Percentiles rank a stretch among this genome's conserved stretches.
Conservation (phyloP, 2,113 vertebrate genomes). For the Erythrocercus mccallii region DNA sequence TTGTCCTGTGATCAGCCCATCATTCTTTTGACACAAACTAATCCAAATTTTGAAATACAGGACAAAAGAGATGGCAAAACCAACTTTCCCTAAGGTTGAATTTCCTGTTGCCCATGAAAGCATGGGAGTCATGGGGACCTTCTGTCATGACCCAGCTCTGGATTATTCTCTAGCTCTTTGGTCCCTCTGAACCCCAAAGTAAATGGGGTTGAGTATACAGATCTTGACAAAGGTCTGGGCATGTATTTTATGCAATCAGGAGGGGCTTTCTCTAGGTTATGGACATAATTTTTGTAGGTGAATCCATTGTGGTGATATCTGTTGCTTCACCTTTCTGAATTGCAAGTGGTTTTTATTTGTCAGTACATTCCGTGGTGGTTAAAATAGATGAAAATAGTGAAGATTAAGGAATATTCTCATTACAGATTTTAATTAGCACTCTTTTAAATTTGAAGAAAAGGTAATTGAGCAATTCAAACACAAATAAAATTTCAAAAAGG, state of each 20-base stretch:
- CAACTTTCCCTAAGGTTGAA: background rate
- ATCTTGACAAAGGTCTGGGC: background rate
- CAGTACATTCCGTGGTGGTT: background rate
- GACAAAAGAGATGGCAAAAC: background rate
- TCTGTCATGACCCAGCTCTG: background rate
- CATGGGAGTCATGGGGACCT: accelerated
- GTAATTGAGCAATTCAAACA: background rate
- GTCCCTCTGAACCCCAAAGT: background rate
- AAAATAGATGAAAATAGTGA: background rate
- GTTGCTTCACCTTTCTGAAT: background rate
- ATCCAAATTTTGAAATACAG: background rate
- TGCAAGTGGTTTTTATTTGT: background rate
- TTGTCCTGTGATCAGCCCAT: background rate
- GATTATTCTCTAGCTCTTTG: background rate
- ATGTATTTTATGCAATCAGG: background rate
- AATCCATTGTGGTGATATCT: background rate
- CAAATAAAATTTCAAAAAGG: background rate
- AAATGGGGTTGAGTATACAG: background rate
- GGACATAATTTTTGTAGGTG: background rate
- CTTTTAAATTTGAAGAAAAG: background rate
- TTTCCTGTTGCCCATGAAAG: background rate
- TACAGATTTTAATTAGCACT: background rate
- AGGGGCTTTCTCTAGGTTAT: background rate
- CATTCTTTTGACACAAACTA: background rate
- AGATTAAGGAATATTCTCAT: background rate